Percentiles rank a stretch among this genome's conserved stretches.
Conservation (phyloP, 2,888 invertebrate genomes). For the Candidula unifasciata region DNA sequence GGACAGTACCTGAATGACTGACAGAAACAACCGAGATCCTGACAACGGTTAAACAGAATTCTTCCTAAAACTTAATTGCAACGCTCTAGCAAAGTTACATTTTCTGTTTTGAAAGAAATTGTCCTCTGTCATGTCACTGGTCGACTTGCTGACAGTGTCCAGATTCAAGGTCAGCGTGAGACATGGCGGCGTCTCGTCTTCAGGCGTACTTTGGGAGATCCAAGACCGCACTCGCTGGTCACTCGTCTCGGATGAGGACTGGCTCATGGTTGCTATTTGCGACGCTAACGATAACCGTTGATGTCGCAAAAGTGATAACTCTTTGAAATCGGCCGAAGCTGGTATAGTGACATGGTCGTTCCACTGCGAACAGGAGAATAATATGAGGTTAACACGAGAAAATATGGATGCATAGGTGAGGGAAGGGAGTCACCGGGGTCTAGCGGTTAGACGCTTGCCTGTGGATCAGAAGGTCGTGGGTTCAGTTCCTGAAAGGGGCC, state of each 20-base stretch:
- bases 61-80: too few relatives aligned
- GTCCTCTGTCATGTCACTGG: neutral
- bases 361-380: too few relatives aligned
- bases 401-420: too few relatives aligned
- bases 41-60: too few relatives aligned
- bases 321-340: neutral
- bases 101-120: constrained; percentile 6
- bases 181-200: constrained; percentile 14
- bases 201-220: constrained; percentile 43
- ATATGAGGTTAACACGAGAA: too few relatives aligned
- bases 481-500: too few relatives aligned
- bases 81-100: neutral
- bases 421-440: too few relatives aligned
- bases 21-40: too few relatives aligned
- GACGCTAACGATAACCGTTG: constrained; percentile 1
- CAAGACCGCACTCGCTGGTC: constrained; percentile 33
- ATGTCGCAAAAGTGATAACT: neutral
- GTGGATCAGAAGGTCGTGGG: too few relatives aligned
- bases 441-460: too few relatives aligned
- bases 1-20: too few relatives aligned
- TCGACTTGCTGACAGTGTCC: constrained; percentile 9
- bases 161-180: constrained; percentile 39
- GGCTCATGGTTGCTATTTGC: constrained; percentile 7
- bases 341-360: neutral
- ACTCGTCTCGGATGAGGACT: constrained; percentile 17